Base-by-base conservation (phyloP, 2,113 vertebrate genomes). In the Anoplopoma fimbria region DNA sequence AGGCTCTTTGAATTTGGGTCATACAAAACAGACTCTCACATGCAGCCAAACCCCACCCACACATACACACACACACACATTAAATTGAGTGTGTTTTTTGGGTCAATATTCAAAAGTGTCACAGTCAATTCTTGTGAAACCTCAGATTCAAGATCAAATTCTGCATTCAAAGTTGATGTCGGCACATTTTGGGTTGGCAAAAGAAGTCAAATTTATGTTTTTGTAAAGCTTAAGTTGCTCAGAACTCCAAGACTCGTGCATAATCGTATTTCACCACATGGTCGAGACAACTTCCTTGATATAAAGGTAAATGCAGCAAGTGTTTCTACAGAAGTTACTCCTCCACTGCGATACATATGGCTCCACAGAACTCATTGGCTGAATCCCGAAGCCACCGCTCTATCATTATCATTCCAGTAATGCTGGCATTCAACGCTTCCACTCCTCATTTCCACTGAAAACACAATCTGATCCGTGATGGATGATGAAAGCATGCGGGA, bases 381-480 rank as follows among this genome's bases (percentile, higher is more conserved):
- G 61, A 55, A 6, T 79, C 77, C 72, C 8, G n/a, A 69, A 85
- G 82, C 85, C 79, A 47, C 88, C 14, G 71, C 86, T 91, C 89
- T 94, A 63, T 93, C 88, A 93, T 94, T 94, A 93, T 87, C 93
- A 93, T 93, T 93, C 89, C 88, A 77, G 85, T 25, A 75, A 64
- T 55, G 71, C 88, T 86, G 83, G 79, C 82, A 83, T 69, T 62
- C 61, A 69, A 23, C 9, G 64, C 81, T 49, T 75, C 79, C n/a
- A 71, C 80, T 84, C 75, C 75, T 87, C 73, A 75, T 71, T 89
- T 75, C 77, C 61, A 74, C 74, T 81, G 81, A 85, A 76, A 83
- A 73, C 79, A 36, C 51, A 74, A 6, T 15, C 75, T 33, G 75
- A 72, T 38, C 67, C 15, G 33, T 57, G 79, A 62, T 62, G 58